Evolutionary conservation across 35 echinoderm and acorn worm species (phyloP).

Genomic region (Antedon bifida): DNA sequence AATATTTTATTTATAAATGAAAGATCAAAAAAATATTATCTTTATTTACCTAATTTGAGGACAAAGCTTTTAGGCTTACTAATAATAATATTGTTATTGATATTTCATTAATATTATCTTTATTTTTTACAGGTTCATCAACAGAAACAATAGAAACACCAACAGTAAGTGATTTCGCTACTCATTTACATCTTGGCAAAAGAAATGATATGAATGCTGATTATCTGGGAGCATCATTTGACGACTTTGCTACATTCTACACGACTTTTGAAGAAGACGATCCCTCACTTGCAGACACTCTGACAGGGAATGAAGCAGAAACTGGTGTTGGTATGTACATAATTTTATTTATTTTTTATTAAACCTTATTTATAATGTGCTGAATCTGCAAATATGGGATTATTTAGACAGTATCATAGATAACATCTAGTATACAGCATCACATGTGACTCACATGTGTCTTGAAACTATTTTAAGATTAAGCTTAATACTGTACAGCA

Average conservation of each 20-base stretch:
- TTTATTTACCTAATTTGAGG: no score
- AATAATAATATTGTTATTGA: no score
- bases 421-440: neutral
- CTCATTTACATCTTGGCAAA: slow-evolving; percentile 63
- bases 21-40: no score
- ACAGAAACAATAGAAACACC: neutral
- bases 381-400: neutral
- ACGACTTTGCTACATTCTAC: slow-evolving; percentile 67
- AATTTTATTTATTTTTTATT: slow-evolving; percentile 43
- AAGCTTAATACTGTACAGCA: no score
- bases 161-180: slow-evolving; percentile 13
- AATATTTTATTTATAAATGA: no score
- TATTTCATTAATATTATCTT: no score
- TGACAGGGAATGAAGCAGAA: slow-evolving; percentile 37
- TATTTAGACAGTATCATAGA: neutral
- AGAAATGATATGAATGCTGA: slow-evolving; percentile 42
- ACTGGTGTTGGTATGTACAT: slow-evolving; percentile 10
- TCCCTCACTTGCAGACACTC: slow-evolving; percentile 31
- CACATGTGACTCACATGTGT: no score
- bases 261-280: slow-evolving; percentile 47
- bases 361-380: neutral
- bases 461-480: neutral
- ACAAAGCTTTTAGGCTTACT: no score
- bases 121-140: slow-evolving; percentile 2
- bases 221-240: slow-evolving; percentile 67